phyloP scores from a whole-genome alignment of 2,888 invertebrate genomes.

The Tryphoninae sp. region DNA sequence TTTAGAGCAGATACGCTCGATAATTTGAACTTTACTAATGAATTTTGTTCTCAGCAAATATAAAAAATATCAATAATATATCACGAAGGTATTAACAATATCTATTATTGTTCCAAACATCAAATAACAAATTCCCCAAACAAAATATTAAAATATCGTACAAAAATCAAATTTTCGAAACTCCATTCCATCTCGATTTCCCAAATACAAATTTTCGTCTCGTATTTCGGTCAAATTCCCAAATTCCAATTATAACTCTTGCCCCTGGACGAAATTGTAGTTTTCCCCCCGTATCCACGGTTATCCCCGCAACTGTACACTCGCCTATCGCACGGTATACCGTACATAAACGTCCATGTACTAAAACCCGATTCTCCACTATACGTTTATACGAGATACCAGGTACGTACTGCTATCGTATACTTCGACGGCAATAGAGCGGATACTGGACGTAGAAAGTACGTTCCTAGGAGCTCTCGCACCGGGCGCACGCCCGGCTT shows the following conservation, averaged over 20 bases:
- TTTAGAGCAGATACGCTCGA: too few relatives aligned
- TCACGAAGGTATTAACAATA: too few relatives aligned
- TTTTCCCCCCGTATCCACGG: conserved; percentile 31
- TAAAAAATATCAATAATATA: too few relatives aligned
- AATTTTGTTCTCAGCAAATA: too few relatives aligned
- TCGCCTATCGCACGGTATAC: neutral
- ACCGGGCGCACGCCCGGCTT: conserved; percentile 47
- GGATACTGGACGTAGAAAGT: conserved; percentile 50
- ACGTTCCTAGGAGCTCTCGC: conserved; percentile 48
- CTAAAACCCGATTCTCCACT: neutral
- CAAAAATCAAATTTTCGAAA: neutral
- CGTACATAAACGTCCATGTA: neutral
- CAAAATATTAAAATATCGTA: too few relatives aligned
- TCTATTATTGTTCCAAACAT: too few relatives aligned
- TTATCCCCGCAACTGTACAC: conserved; percentile 12
- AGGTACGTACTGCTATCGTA: conserved; percentile 20
- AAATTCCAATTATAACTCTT: conserved; percentile 69
- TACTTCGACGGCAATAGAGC: conserved; percentile 33
- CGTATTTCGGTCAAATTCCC: conserved; percentile 47
- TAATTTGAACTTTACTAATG: too few relatives aligned
- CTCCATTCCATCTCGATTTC: conserved; percentile 34
- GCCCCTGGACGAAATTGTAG: conserved; percentile 32
- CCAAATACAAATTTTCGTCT: conserved; percentile 52
- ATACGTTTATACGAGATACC: neutral
- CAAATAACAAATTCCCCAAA: too few relatives aligned